These are phyloP conservation scores for Neotragus pygmaeus DNA, from an alignment of 2,113 vertebrate species.

Conservation along the genomic window DNA sequence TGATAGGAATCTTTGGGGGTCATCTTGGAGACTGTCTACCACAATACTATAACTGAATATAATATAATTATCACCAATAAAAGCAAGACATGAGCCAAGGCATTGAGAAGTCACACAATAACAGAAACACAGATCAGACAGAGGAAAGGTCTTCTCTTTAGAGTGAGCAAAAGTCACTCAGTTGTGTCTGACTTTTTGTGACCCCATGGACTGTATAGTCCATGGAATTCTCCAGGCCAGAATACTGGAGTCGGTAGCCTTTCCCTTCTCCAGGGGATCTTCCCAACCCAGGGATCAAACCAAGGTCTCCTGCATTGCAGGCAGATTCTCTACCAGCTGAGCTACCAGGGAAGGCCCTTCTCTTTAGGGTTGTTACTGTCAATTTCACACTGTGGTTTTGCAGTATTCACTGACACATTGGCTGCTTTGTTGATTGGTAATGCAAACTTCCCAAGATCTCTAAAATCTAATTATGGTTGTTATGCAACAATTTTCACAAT, in stretches of 20 bases:
- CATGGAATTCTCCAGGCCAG: not conserved
- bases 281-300: not conserved
- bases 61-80: not conserved
- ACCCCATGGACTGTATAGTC: not conserved
- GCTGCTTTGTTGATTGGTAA: not conserved
- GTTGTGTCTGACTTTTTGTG: not conserved
- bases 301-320: not conserved
- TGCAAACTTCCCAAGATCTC: not conserved
- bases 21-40: not conserved
- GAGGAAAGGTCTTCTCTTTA: not conserved
- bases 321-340: not conserved
- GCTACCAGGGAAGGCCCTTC: not conserved
- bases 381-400: not conserved
- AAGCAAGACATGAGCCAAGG: not conserved
- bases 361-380: not conserved
- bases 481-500: conserved; percentile 1
- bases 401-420: not conserved
- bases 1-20: not conserved
- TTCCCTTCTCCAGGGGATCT: not conserved
- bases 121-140: not conserved
- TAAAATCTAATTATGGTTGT: conserved; percentile 40
- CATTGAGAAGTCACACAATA: not conserved
- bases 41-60: not conserved
- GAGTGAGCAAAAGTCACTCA: not conserved
- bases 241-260: not conserved